A percentile compares a stretch with the other conserved stretches of the same genome.
Conservation (phyloP, 2,797 vertebrate species). For the Tolypeutes matacus region DNA sequence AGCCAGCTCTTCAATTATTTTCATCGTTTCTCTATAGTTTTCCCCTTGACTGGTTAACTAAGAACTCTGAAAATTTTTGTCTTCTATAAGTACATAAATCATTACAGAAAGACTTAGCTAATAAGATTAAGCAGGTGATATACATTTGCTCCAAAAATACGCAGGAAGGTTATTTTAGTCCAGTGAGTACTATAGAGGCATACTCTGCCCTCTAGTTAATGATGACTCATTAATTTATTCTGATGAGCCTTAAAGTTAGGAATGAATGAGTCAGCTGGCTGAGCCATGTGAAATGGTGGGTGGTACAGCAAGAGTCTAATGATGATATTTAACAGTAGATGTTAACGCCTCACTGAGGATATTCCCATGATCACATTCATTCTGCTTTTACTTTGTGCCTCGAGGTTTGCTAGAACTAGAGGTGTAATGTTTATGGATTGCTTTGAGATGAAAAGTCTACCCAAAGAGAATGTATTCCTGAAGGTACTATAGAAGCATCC, state of each 20-base stretch:
- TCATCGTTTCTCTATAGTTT: slow-evolving; percentile 14
- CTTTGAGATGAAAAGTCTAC: slow-evolving; percentile 60
- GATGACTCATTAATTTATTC: slow-evolving; percentile 77
- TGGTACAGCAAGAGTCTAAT: slow-evolving; percentile 67
- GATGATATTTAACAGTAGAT: slow-evolving; percentile 50
- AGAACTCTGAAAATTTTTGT: slow-evolving; percentile 25
- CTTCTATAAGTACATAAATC: background rate
- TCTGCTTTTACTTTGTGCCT: slow-evolving; percentile 63
- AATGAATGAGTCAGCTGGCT: slow-evolving; percentile 82
- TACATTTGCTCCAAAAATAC: slow-evolving; percentile 26
- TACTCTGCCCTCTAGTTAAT: background rate
- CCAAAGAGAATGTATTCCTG: slow-evolving; percentile 22
- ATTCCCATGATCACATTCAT: slow-evolving; percentile 76
- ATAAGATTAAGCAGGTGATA: background rate
- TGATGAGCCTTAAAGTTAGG: slow-evolving; percentile 65
- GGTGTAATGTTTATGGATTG: slow-evolving; percentile 48
- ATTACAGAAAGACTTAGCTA: background rate
- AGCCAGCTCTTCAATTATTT: background rate
- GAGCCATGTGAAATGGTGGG: slow-evolving; percentile 81
- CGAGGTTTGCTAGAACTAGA: background rate
- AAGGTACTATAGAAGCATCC: background rate
- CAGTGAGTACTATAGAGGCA: background rate
- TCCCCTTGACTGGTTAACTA: background rate
- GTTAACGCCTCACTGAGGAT: background rate
- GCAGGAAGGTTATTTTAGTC: background rate